phyloP scores from a whole-genome alignment of 1,140 invertebrate species.

The Aporrectodea caliginosa region DNA sequence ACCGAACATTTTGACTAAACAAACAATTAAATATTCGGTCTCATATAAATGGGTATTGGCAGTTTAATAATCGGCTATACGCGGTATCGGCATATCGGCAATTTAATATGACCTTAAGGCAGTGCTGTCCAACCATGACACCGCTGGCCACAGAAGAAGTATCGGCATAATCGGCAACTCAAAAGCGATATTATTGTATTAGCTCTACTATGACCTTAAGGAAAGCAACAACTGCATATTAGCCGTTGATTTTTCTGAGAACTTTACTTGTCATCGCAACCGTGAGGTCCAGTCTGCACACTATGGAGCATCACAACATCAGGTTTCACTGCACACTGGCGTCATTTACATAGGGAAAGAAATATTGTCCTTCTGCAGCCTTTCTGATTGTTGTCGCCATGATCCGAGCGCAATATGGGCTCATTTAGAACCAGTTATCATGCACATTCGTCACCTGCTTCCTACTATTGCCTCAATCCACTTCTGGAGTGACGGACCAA shows the following conservation, averaged over 20 bases:
- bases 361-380: background rate
- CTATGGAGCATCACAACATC: background rate
- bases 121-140: too few relatives aligned
- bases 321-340: background rate
- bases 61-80: too few relatives aligned
- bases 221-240: too few relatives aligned
- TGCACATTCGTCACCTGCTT: background rate
- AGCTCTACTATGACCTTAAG: too few relatives aligned
- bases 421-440: background rate
- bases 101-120: too few relatives aligned
- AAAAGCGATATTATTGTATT: too few relatives aligned
- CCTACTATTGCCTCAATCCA: background rate
- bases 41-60: too few relatives aligned
- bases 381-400: background rate
- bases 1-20: too few relatives aligned
- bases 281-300: background rate
- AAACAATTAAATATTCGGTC: too few relatives aligned
- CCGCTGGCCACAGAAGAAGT: too few relatives aligned
- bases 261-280: background rate
- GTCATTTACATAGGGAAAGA: background rate
- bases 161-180: too few relatives aligned
- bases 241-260: background rate
- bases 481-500: background rate
- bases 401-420: background rate
- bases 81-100: too few relatives aligned